A percentile compares a stretch with the other conserved stretches of the same genome.
Evolutionary conservation across 2,888 invertebrate species (phyloP).

Genomic region (Rhopalosiphum nymphaeae): DNA sequence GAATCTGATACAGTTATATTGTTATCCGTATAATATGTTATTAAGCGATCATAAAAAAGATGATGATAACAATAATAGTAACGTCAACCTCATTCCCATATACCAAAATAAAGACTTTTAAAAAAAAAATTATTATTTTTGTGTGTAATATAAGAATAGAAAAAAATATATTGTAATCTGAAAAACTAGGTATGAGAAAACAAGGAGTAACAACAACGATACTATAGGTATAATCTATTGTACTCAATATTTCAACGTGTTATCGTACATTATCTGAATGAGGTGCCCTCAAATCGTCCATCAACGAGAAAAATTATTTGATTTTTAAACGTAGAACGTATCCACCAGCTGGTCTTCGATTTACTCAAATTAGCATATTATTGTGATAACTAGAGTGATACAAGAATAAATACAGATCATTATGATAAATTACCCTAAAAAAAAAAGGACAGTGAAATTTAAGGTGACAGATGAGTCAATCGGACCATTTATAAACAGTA

Average conservation of each 20-base stretch:
- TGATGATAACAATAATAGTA: constrained; percentile 14
- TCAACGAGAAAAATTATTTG: background rate
- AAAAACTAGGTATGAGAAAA: constrained; percentile 9
- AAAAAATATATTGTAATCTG: constrained; percentile 9
- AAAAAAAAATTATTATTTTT: constrained; percentile 5
- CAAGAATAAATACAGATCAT: background rate
- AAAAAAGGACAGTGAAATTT: background rate
- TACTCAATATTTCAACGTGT: background rate
- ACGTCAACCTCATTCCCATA: constrained; percentile 44
- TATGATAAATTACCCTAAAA: background rate
- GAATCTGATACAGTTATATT: constrained; percentile 5
- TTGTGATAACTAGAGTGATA: background rate
- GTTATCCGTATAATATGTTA: background rate
- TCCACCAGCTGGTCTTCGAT: background rate
- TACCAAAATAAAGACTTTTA: background rate
- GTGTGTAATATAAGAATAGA: background rate
- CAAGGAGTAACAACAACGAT: background rate
- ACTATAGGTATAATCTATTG: background rate
- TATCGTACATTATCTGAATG: background rate
- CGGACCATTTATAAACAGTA: background rate
- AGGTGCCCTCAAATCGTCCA: background rate
- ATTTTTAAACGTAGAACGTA: background rate
- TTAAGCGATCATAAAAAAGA: background rate
- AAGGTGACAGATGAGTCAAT: background rate
- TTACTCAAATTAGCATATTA: background rate